Base-by-base conservation (phyloP, 92 coral and sea anemone species). In the Scolanthus callimorphus region DNA sequence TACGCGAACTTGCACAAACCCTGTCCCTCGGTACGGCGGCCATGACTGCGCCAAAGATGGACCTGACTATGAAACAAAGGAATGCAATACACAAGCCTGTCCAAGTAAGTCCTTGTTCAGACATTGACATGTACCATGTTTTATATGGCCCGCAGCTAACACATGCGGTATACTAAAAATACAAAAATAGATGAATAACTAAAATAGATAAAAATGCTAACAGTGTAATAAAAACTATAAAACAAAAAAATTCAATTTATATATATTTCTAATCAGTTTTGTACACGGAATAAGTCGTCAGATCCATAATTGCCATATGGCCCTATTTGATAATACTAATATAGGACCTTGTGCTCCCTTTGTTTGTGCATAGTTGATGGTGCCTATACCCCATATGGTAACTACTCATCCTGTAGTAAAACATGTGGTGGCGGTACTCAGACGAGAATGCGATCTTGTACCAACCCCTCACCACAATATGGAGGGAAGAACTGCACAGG, bases 1-100 rank as follows among this genome's bases (percentile, higher is more conserved):
- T 20, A 88, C 91, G 17, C 82, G 97, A 11, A 88, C 90, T n/a
- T 91, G 97, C 48, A 83, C 96, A 12, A 91, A 91, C 57, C 96
- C 96, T 17, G 62, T 81, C 11, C 97, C 97, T 19, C 74, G 78
- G 27, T 77, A 76, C 26, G 96, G 96, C 25, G 97, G 97, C 0
- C 71, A 74, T 20, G 90, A 85, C 59, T 91, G 97, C 62, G 70
- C 82, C 21, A 74, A 61, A 28, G 85, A 79, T 77, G 97, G 97
- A 4, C 67, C 74, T 6, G 92, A 78, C 52, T 77, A 57, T 10
- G 97, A 91, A 54, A 75, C 87, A 22, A 78, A 85, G 20, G 62
- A 77, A 31, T 91, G 97, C 45, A 91, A 88, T 76, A 88, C 91
- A 0, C 96, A 91, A 49, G 59, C 75, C 38, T 91, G 97, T 31